A percentile compares a stretch with the other conserved stretches of the same genome.
Conservation (phyloP, 1,140 invertebrate genomes). For the Tyrophagus putrescentiae region DNA sequence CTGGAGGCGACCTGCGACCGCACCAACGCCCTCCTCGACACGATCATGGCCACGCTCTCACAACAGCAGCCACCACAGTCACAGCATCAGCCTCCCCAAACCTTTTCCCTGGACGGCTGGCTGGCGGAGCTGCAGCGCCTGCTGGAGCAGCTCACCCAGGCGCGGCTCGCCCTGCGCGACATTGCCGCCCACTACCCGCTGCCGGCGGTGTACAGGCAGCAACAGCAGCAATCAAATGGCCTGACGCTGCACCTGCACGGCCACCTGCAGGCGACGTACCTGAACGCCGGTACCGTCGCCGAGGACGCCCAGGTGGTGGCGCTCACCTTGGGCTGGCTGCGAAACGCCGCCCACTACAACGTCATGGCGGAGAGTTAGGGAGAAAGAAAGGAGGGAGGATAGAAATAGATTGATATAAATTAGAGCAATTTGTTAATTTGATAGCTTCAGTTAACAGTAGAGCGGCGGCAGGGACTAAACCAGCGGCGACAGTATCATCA, state of each 20-base stretch:
- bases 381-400: no score
- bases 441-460: no score
- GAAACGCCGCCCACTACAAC: no score
- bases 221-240: background rate
- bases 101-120: background rate
- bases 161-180: background rate
- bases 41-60: background rate
- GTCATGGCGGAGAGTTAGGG: no score
- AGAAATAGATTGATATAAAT: no score
- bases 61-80: background rate
- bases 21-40: background rate
- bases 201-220: background rate
- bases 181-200: background rate
- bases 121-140: background rate
- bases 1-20: background rate
- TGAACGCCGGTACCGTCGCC: no score
- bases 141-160: background rate
- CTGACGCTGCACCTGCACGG: background rate
- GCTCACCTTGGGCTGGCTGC: no score
- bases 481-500: no score
- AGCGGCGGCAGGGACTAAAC: no score
- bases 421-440: no score
- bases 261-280: no score
- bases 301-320: no score
- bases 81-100: background rate